Conservation (phyloP, 2,113 vertebrate species). For the Dryoscopus gambensis region DNA sequence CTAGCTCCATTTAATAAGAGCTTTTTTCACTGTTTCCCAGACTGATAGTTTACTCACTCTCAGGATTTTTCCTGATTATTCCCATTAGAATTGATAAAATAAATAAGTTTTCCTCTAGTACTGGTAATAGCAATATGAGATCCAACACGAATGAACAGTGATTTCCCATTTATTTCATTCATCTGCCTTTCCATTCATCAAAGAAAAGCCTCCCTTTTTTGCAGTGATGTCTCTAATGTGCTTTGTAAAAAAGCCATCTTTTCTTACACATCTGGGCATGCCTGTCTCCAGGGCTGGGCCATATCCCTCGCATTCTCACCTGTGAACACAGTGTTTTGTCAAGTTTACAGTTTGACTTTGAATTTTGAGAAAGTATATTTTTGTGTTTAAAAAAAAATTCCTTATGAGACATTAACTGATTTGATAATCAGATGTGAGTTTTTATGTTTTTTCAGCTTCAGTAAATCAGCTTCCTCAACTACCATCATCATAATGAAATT, state of each 20-base stretch:
- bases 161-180: background rate
- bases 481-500: background rate
- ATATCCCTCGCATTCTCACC: background rate
- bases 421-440: background rate
- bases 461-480: background rate
- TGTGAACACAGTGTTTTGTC: background rate
- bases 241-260: background rate
- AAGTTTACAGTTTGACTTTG: background rate
- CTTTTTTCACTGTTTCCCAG: background rate
- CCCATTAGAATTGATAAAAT: background rate
- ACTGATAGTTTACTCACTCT: background rate
- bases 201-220: background rate
- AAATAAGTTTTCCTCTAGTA: background rate
- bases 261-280: background rate
- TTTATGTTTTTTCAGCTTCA: background rate
- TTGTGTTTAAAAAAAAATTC: background rate
- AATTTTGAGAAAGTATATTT: background rate
- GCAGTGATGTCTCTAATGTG: background rate
- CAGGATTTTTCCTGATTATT: background rate
- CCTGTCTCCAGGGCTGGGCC: background rate
- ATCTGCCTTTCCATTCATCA: background rate
- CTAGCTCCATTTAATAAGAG: background rate
- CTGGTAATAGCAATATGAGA: background rate
- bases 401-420: background rate
- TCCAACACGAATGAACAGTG: rapidly evolving